Evolutionary conservation across 1,140 invertebrate genomes (phyloP).

Genomic region (Scaptomyza pallida): DNA sequence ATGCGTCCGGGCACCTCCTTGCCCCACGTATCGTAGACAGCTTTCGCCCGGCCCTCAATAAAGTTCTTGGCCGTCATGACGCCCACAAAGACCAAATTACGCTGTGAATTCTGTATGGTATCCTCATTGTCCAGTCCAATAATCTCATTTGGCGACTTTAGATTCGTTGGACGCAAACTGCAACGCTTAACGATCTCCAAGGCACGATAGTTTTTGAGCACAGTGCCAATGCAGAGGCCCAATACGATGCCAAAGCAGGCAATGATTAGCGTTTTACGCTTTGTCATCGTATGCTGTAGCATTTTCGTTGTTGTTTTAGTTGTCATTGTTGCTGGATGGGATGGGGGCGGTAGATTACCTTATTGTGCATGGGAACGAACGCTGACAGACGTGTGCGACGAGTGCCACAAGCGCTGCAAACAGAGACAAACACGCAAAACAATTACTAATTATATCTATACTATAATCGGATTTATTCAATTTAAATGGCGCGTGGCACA

Average conservation of each 20-base stretch:
- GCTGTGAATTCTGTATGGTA: conserved; percentile 86
- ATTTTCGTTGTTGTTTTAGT: conserved; percentile 30
- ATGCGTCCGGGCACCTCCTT: conserved; percentile 93
- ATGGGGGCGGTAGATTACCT: too few relatives aligned
- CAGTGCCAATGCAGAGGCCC: conserved; percentile 81
- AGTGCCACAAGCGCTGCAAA: not conserved
- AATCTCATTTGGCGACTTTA: conserved; percentile 83
- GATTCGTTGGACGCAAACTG: conserved; percentile 62
- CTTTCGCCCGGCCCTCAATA: conserved; percentile 92
- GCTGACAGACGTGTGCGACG: too few relatives aligned
- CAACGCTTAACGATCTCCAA: conserved; percentile 81
- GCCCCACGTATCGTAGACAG: conserved; percentile 97
- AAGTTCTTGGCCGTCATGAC: conserved; percentile 98
- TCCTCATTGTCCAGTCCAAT: conserved; percentile 85
- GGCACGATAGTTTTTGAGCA: conserved; percentile 78
- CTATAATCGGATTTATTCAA: conserved; percentile 26
- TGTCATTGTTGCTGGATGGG: not conserved
- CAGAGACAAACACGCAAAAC: not conserved
- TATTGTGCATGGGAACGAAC: too few relatives aligned
- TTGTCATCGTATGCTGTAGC: conserved; percentile 70
- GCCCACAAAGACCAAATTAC: conserved; percentile 92
- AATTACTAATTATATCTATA: conserved; percentile 9
- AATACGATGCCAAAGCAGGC: conserved; percentile 77
- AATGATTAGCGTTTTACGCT: conserved; percentile 78
- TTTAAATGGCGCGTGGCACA: conserved; percentile 15